phyloP scores from a whole-genome alignment of 1,140 invertebrate genomes.

The Drosophila nigromelanica region DNA sequence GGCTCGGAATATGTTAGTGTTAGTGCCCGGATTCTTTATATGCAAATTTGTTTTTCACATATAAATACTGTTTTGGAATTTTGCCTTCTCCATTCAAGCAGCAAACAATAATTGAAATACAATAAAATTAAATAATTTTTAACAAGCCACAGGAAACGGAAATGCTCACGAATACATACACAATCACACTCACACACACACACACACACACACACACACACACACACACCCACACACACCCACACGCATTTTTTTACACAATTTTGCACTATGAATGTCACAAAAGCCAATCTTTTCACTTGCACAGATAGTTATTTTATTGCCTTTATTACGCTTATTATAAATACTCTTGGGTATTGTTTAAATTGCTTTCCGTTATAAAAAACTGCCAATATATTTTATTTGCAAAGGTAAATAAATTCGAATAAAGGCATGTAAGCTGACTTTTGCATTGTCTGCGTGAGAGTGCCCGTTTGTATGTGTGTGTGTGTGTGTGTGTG shows the following conservation, averaged over 20 bases:
- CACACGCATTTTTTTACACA: too few species aligned
- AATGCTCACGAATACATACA: conserved; percentile 34
- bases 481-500: conserved; percentile 18
- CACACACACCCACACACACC: conserved; percentile 11
- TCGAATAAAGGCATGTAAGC: conserved; percentile 60
- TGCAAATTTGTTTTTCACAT: conserved; percentile 4
- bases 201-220: conserved; percentile 24
- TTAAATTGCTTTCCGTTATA: conserved; percentile 75
- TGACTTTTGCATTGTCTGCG: conserved; percentile 29
- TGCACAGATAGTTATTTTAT: conserved; percentile 59
- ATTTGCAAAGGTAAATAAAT: conserved; percentile 80
- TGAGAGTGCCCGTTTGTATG: conserved; percentile 11
- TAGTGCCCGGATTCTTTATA: conserved; percentile 7
- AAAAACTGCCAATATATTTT: conserved; percentile 64
- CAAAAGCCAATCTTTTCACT: conserved; percentile 66
- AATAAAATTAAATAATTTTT: conserved; percentile 81
- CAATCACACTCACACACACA: conserved; percentile 6
- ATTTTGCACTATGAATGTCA: conserved; percentile 15
- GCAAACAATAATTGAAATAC: conserved; percentile 74
- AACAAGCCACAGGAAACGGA: conserved; percentile 78
- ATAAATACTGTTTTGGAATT: conserved; percentile 64
- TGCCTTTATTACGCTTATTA: conserved; percentile 68
- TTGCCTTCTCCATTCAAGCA: conserved; percentile 51
- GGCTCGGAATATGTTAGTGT: conserved; percentile 33
- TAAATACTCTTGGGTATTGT: conserved; percentile 73